Evolutionary conservation across 2,797 vertebrate genomes (phyloP), one percentile per base, ranked within the genome.

Genomic region (Valencia hispanica): DNA sequence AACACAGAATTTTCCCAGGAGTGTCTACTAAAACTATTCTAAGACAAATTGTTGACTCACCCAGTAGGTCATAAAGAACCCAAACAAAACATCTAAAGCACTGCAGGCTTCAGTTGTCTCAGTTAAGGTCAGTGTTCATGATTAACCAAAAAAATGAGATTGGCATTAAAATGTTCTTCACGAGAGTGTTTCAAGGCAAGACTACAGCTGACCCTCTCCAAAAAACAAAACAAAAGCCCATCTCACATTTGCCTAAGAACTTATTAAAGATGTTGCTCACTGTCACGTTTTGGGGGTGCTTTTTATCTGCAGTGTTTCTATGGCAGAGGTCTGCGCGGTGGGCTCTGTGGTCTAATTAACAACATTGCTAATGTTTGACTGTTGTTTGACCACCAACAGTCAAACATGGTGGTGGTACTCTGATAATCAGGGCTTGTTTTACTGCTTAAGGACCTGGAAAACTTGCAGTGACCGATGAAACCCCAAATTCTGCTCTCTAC

Each of bases 261-360:
- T 12, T 47, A 10, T 47, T 47, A 15, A 47, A 43, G 53, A 76
- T 85, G 78, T 84, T 15, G 61, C 85, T 70, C 20, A 0, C 18
- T n/a, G 53, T 84, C 84, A 78, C 77, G 9, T 86, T 84, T 74
- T 7, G 63, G 73, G 34, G 1, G 74, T 77, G 79, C 74, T 73
- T 82, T 90, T 90, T 89, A 91, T 90, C 89, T 84, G 83, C 79
- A 69, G 86, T 30, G 82, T 85, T 87, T 83, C 78, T 61, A 84
- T 90, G 86, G 84, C 84, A 81, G 87, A 89, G 90, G 86, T 94
- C 92, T 90, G 90, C 75, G 75, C 71, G 86, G 86, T 87, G 72
- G 87, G 92, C 92, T 57, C 25, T 17, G 55, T 7, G 2, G 14
- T 59, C 32, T 32, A 59, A 32, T 59, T 18, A 59, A 59, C 14